Conservation (phyloP, 2,113 vertebrate species). For the Lathamus discolor region DNA sequence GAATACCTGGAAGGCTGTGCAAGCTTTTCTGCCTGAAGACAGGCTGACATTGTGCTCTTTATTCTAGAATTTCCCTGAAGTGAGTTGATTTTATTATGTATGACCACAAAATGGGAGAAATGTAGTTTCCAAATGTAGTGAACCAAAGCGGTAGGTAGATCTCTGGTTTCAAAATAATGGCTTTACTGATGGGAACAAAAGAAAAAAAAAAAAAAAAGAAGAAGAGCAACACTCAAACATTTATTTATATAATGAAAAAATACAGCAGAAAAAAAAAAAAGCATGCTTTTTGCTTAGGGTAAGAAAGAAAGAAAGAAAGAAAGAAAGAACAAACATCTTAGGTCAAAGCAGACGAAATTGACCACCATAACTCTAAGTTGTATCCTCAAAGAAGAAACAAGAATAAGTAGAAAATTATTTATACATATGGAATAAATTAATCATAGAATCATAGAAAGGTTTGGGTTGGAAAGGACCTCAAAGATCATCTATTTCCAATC, state of each 20-base stretch:
- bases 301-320: not conserved
- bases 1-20: not conserved
- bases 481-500: not conserved
- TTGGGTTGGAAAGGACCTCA: not conserved
- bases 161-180: not conserved
- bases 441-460: not conserved
- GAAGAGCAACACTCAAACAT: not conserved
- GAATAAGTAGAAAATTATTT: not conserved
- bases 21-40: not conserved
- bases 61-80: not conserved
- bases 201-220: too few species aligned
- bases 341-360: not conserved
- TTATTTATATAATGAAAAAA: not conserved
- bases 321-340: not conserved
- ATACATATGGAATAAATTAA: not conserved
- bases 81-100: not conserved
- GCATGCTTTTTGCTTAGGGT: not conserved
- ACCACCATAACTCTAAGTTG: accelerated
- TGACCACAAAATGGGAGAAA: not conserved
- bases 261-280: not conserved
- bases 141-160: not conserved
- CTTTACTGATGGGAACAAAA: not conserved
- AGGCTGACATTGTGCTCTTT: not conserved
- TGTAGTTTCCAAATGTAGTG: too few species aligned
- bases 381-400: not conserved